These are phyloP conservation scores for Ptychochromis oligacanthus DNA, from an alignment of 2,113 vertebrate genomes.

Conservation along the genomic window DNA sequence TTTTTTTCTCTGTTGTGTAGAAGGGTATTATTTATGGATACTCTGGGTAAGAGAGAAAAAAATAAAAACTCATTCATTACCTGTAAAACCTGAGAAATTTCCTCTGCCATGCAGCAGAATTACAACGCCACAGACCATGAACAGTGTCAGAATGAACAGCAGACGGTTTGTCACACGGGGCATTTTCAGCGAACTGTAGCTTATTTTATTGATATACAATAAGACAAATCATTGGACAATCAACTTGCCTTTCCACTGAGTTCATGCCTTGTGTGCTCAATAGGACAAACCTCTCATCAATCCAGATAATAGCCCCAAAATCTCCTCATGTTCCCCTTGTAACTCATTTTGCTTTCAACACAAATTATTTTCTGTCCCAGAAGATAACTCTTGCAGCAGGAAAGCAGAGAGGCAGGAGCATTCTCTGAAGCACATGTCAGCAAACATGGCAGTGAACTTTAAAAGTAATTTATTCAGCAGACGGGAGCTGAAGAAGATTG, in stretches of 20 bases:
- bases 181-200: constrained; percentile 9
- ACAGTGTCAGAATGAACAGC: constrained; percentile 1
- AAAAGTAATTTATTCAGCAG: constrained; percentile 70
- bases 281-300: constrained; percentile 43
- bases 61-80: constrained; percentile 27
- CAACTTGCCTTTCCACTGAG: background rate
- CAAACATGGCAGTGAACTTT: constrained; percentile 59
- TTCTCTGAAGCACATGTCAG: constrained; percentile 39
- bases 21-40: constrained; percentile 30
- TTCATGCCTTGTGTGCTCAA: constrained; percentile 10
- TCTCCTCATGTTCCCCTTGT: background rate
- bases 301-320: constrained; percentile 7
- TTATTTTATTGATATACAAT: constrained; percentile 45
- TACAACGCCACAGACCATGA: constrained; percentile 5
- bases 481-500: constrained; percentile 68
- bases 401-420: background rate
- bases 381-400: constrained; percentile 3
- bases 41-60: constrained; percentile 15
- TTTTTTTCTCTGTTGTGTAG: background rate
- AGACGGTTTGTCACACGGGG: background rate
- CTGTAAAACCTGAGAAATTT: constrained; percentile 27
- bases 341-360: constrained; percentile 11
- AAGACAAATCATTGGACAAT: constrained; percentile 29
- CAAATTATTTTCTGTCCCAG: background rate
- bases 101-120: background rate